Evolutionary conservation across 2,797 vertebrate genomes (phyloP).

Genomic region (Salarias fasciatus): DNA sequence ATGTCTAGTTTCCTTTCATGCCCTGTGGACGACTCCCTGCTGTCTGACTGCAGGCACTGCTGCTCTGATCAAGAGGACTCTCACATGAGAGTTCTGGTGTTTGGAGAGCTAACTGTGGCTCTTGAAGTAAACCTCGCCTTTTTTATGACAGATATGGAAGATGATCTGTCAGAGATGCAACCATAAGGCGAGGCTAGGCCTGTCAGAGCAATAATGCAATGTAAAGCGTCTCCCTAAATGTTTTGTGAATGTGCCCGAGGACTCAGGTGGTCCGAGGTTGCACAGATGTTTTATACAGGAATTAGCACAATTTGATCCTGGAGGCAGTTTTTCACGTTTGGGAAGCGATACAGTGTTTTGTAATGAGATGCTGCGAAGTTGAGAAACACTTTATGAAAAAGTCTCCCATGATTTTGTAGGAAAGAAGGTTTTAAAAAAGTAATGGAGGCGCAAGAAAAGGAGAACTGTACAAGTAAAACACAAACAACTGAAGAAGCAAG

Average conservation of each 20-base stretch:
- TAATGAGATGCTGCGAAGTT: not conserved
- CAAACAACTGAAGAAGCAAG: not conserved
- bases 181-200: constrained; percentile 2
- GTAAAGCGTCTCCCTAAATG: constrained; percentile 17
- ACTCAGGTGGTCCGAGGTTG: not conserved
- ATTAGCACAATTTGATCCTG: constrained; percentile 22
- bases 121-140: constrained; percentile 2
- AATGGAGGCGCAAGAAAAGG: not conserved
- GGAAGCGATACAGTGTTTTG: not conserved
- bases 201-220: constrained; percentile 25
- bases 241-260: constrained; percentile 16
- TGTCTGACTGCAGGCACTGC: constrained; percentile 31
- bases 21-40: constrained; percentile 47
- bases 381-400: not conserved
- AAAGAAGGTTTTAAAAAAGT: not conserved
- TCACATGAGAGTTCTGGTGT: constrained; percentile 11
- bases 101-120: constrained; percentile 2
- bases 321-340: constrained; percentile 11
- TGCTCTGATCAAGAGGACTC: constrained; percentile 29
- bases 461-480: constrained; percentile 2
- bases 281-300: constrained; percentile 33
- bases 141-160: constrained; percentile 12
- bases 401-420: not conserved
- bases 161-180: constrained; percentile 12
- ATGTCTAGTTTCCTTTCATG: constrained; percentile 35